phyloP scores from a whole-genome alignment of 2,113 vertebrate species.

The Fregata magnificens region DNA sequence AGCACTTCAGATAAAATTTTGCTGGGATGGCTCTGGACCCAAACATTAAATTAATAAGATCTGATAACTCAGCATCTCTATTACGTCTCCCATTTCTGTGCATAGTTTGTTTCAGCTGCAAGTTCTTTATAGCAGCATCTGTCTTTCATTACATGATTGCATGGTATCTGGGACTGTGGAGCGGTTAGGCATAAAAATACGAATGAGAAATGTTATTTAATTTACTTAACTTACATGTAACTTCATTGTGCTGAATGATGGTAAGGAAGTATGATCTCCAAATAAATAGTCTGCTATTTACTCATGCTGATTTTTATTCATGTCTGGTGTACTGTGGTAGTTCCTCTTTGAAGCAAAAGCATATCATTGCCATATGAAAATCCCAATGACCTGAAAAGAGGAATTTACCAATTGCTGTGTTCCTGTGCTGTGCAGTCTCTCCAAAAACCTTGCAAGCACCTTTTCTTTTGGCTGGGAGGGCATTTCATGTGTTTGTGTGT shows the following conservation, averaged over 20 bases:
- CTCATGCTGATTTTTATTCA: background rate
- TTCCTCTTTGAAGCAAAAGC: background rate
- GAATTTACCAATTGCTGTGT: background rate
- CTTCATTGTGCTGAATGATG: background rate
- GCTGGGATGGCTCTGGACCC: background rate
- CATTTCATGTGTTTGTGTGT: background rate
- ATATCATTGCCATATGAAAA: background rate
- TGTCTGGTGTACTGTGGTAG: background rate
- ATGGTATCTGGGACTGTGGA: background rate
- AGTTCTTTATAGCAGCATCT: conserved; percentile 3
- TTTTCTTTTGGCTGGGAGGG: background rate
- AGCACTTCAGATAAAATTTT: background rate
- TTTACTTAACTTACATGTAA: conserved; percentile 24
- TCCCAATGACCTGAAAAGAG: background rate
- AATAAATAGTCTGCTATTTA: conserved; percentile 18
- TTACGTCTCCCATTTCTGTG: background rate
- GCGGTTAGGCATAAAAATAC: background rate
- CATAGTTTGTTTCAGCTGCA: background rate
- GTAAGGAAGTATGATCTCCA: background rate
- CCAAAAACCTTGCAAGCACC: background rate
- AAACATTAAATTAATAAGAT: background rate
- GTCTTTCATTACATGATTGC: conserved; percentile 33
- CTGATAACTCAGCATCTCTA: background rate
- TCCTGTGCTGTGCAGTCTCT: background rate
- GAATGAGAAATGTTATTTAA: background rate